Conservation (phyloP, 2,888 invertebrate genomes). For the Tenthredo amoena region DNA sequence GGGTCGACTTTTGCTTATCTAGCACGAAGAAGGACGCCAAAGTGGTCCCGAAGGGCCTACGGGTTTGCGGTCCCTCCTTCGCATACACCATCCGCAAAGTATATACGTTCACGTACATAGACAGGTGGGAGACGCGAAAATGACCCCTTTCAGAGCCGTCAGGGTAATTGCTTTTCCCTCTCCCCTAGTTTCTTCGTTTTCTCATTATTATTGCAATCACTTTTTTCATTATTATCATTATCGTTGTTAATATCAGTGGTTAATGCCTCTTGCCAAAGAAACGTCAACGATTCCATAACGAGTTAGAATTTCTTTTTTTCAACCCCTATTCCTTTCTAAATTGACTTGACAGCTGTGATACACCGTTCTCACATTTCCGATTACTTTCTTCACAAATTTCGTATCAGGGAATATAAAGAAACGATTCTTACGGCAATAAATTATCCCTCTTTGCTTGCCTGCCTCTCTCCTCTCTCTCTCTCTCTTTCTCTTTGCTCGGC, state of each 20-base stretch:
- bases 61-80: slow-evolving; percentile 15
- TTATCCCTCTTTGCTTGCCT: background rate
- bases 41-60: slow-evolving; percentile 62
- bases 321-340: background rate
- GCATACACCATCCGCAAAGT: background rate
- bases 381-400: background rate
- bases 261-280: too few relatives aligned
- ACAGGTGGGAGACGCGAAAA: slow-evolving; percentile 6
- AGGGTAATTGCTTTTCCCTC: slow-evolving; percentile 25
- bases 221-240: slow-evolving; percentile 1
- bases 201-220: background rate
- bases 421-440: background rate
- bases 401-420: background rate
- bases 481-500: background rate
- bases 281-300: too few relatives aligned
- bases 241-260: background rate
- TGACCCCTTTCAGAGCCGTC: slow-evolving; percentile 25
- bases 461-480: too few relatives aligned
- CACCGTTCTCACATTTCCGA: background rate
- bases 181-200: background rate
- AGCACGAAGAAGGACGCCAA: slow-evolving; percentile 61
- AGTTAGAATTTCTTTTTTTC: too few relatives aligned
- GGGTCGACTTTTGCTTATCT: slow-evolving; percentile 66
- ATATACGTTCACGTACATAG: background rate
- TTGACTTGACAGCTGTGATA: background rate